Conservation (phyloP, 1,140 invertebrate genomes). For the Musca domestica region DNA sequence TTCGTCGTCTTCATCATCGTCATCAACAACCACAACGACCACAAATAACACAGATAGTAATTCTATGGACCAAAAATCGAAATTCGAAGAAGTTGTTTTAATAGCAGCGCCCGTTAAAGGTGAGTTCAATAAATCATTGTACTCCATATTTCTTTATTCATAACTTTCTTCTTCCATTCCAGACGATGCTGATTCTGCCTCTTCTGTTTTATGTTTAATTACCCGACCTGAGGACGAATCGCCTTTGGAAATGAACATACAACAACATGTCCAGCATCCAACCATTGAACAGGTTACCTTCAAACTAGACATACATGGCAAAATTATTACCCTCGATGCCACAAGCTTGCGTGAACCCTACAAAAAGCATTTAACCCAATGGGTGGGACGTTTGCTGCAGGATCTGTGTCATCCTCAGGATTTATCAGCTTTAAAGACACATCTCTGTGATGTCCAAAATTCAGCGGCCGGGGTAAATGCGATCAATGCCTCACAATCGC, state of each 20-base stretch:
- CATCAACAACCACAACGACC: background rate
- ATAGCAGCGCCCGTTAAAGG: slow-evolving; percentile 59
- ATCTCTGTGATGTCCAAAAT: slow-evolving; percentile 72
- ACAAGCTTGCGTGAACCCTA: slow-evolving; percentile 66
- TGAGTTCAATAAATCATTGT: slow-evolving; percentile 26
- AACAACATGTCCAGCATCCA: slow-evolving; percentile 56
- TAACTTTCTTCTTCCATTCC: slow-evolving; percentile 46
- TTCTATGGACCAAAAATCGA: slow-evolving; percentile 76
- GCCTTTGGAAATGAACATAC: slow-evolving; percentile 62
- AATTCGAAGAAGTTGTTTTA: slow-evolving; percentile 56
- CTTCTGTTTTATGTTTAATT: slow-evolving; percentile 70
- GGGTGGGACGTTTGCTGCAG: slow-evolving; percentile 57
- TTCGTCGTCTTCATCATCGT: background rate
- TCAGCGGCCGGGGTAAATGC: slow-evolving; percentile 60
- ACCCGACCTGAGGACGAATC: slow-evolving; percentile 77
- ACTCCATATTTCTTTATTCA: background rate
- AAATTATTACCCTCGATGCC: slow-evolving; percentile 76
- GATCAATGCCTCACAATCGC: slow-evolving; percentile 33
- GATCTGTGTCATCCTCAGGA: slow-evolving; percentile 78
- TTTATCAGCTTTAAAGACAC: slow-evolving; percentile 66
- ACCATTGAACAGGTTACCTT: slow-evolving; percentile 87
- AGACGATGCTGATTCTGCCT: slow-evolving; percentile 68
- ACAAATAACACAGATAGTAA: slow-evolving; percentile 61
- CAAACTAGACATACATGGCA: slow-evolving; percentile 81
- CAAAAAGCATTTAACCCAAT: slow-evolving; percentile 68